A percentile compares a stretch with the other conserved stretches of the same genome.
These are phyloP conservation scores for Rhynchomys soricoides DNA, from an alignment of 2,113 vertebrate species.

Conservation along the genomic window DNA sequence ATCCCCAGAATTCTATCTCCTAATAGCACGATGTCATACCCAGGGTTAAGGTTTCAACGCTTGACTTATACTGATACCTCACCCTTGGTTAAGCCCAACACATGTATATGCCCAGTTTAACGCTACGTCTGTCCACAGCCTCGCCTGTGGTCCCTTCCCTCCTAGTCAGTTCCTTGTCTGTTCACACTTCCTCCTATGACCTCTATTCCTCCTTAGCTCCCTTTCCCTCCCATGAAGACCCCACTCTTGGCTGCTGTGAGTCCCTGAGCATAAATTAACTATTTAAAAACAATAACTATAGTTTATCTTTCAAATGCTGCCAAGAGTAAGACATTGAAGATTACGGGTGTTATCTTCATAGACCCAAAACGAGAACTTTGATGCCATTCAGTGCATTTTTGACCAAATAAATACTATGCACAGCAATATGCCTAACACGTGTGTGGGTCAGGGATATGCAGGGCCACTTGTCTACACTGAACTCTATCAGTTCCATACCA, in stretches of 20 bases:
- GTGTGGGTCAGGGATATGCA: fast-evolving
- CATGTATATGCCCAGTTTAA: not conserved
- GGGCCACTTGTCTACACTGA: no score
- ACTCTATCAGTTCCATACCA: not conserved
- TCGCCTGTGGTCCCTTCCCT: not conserved
- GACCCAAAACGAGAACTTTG: not conserved
- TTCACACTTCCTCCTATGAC: not conserved
- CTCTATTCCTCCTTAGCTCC: no score
- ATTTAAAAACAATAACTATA: not conserved
- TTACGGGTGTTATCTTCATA: not conserved
- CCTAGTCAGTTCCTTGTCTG: not conserved
- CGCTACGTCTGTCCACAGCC: not conserved
- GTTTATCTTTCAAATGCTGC: not conserved
- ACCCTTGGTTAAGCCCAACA: not conserved
- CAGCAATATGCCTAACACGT: not conserved
- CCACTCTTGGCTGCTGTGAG: fast-evolving
- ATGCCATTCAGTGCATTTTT: no score
- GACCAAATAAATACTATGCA: not conserved
- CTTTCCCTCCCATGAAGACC: not conserved
- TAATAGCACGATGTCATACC: not conserved
- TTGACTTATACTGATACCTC: not conserved
- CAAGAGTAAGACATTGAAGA: not conserved
- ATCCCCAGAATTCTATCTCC: not conserved
- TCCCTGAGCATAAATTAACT: not conserved
- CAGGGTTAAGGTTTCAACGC: not conserved